Percentiles rank a stretch among this genome's conserved stretches.
These are phyloP conservation scores for Arrhamphus sclerolepis DNA, from an alignment of 2,797 vertebrate genomes.

Conservation along the genomic window DNA sequence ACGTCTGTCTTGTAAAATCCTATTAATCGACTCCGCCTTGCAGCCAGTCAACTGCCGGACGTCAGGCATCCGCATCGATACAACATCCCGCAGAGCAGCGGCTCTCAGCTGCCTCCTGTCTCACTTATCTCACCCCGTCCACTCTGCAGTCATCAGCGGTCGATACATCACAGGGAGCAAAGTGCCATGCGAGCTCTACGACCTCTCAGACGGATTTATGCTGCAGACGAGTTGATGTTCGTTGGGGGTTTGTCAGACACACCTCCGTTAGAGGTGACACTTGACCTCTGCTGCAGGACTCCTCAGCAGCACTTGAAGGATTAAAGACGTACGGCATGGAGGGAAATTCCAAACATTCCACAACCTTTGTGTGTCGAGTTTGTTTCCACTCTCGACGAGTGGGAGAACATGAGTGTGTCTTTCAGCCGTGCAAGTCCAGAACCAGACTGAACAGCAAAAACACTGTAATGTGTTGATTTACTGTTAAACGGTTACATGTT, in stretches of 20 bases:
- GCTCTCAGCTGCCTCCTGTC: constrained; percentile 14
- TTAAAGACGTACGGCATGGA: constrained; percentile 39
- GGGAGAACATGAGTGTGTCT: constrained; percentile 37
- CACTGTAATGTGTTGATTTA: constrained; percentile 12
- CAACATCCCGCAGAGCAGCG: constrained; percentile 20
- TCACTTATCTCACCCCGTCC: constrained; percentile 42
- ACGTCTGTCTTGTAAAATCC: constrained; percentile 24
- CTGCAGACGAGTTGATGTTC: background rate
- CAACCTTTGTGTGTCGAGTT: background rate
- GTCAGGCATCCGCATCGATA: constrained; percentile 35
- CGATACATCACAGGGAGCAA: constrained; percentile 31
- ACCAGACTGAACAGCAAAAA: constrained; percentile 9
- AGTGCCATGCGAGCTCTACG: constrained; percentile 32
- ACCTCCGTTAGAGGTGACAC: background rate
- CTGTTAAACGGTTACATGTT: constrained; percentile 41
- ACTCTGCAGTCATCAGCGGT: constrained; percentile 14
- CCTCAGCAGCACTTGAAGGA: constrained; percentile 32
- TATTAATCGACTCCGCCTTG: constrained; percentile 17
- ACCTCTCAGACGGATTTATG: constrained; percentile 35
- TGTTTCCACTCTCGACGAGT: constrained; percentile 44
- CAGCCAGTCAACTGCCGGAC: constrained; percentile 23
- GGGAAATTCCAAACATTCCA: constrained; percentile 72
- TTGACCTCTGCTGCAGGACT: constrained; percentile 12
- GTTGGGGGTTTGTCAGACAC: background rate
- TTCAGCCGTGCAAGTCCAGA: constrained; percentile 44